Evolutionary conservation across 2,113 vertebrate genomes (phyloP).

Genomic region (Echinops telfairi): DNA sequence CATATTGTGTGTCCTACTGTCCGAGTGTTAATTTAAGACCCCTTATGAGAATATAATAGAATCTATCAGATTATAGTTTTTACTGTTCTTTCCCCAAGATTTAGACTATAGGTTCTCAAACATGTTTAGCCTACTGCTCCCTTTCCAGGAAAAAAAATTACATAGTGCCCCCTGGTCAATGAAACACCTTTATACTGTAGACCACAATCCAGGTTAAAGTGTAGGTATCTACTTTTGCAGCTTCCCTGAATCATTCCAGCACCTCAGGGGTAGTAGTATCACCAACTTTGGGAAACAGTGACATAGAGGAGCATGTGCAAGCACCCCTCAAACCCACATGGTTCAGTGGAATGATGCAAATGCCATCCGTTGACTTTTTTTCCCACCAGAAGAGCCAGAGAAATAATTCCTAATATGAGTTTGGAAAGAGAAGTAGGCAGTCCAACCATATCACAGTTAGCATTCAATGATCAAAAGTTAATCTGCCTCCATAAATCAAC

Average conservation of each 20-base stretch:
- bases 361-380: not conserved
- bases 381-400: not conserved
- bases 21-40: not conserved
- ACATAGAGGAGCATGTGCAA: not conserved
- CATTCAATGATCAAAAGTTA: not conserved
- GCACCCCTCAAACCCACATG: not conserved
- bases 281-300: too few species aligned
- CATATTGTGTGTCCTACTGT: not conserved
- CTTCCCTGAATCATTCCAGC: too few species aligned
- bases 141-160: too few species aligned
- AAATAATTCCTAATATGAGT: not conserved
- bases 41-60: not conserved
- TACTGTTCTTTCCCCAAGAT: not conserved
- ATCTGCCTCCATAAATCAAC: not conserved
- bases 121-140: too few species aligned
- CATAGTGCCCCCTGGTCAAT: too few species aligned
- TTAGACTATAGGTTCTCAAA: too few species aligned
- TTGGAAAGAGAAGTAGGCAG: not conserved
- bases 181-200: too few species aligned
- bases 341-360: not conserved
- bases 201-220: too few species aligned
- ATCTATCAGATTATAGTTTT: not conserved
- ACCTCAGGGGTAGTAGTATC: too few species aligned
- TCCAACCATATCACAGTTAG: not conserved
- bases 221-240: too few species aligned